phyloP scores from a whole-genome alignment of 2,113 vertebrate genomes.

The Ia io region DNA sequence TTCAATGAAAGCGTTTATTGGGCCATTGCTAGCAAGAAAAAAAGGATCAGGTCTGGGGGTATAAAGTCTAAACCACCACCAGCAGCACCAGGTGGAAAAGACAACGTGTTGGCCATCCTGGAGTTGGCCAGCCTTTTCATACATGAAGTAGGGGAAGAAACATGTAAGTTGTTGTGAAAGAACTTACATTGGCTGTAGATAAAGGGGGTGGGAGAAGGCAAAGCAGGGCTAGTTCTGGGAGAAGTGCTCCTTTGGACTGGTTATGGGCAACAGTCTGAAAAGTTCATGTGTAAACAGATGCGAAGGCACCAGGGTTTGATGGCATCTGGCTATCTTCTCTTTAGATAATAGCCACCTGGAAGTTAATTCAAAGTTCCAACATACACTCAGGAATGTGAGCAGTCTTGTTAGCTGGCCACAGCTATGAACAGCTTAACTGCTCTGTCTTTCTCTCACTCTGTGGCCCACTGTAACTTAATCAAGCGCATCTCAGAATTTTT shows the following conservation, averaged over 20 bases:
- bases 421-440: neutral
- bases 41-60: too few species aligned
- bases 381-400: neutral
- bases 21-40: neutral
- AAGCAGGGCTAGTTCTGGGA: neutral
- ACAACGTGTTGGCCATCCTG: neutral
- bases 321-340: neutral
- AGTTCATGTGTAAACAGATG: neutral
- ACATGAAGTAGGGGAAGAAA: neutral
- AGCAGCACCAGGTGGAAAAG: neutral
- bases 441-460: neutral
- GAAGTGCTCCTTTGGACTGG: neutral
- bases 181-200: neutral
- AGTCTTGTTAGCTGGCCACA: neutral
- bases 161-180: neutral
- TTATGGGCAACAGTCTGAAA: neutral
- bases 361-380: neutral
- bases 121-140: neutral
- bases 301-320: neutral
- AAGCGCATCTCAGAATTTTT: neutral
- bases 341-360: neutral
- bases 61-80: neutral
- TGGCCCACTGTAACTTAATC: neutral
- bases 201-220: neutral
- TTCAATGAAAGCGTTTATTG: neutral